Evolutionary conservation across 1,140 invertebrate species (phyloP).

Genomic region (Apis florea): DNA sequence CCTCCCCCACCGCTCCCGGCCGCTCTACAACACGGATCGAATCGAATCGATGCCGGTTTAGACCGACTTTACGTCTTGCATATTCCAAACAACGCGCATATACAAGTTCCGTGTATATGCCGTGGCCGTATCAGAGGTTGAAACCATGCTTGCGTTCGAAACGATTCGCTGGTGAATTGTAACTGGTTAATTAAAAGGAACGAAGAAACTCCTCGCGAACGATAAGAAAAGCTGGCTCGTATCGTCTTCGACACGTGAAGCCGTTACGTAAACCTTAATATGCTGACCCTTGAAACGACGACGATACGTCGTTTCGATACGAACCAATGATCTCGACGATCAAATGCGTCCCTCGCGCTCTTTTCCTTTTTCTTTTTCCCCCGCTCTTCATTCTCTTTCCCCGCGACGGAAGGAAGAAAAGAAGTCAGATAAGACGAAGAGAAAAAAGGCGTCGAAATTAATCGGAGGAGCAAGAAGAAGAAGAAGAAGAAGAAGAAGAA

Average conservation of each 20-base stretch:
- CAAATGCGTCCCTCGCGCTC: not conserved
- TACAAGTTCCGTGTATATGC: too few relatives aligned
- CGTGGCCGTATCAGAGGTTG: too few relatives aligned
- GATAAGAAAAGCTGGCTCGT: conserved; percentile 22
- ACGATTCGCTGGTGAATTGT: too few relatives aligned
- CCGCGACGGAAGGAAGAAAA: too few relatives aligned
- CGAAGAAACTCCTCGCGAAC: not conserved
- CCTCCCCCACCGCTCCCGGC: too few relatives aligned
- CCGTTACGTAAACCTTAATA: conserved; percentile 41
- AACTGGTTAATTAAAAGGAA: not conserved
- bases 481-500: too few relatives aligned
- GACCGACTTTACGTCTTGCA: not conserved
- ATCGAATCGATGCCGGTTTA: not conserved
- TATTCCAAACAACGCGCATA: not conserved
- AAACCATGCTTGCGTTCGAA: too few relatives aligned
- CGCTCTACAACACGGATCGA: not conserved
- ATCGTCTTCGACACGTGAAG: conserved; percentile 40
- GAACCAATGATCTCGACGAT: conserved; percentile 11
- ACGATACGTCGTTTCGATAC: not conserved
- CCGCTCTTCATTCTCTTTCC: too few relatives aligned
- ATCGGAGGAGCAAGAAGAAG: too few relatives aligned
- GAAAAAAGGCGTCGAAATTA: too few relatives aligned
- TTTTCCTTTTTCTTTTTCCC: not conserved
- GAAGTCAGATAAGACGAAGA: too few relatives aligned
- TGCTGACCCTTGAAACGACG: conserved; percentile 25